Base-by-base conservation (phyloP, 53 echinoderm and acorn worm genomes). In the Echinarachnius parma region DNA sequence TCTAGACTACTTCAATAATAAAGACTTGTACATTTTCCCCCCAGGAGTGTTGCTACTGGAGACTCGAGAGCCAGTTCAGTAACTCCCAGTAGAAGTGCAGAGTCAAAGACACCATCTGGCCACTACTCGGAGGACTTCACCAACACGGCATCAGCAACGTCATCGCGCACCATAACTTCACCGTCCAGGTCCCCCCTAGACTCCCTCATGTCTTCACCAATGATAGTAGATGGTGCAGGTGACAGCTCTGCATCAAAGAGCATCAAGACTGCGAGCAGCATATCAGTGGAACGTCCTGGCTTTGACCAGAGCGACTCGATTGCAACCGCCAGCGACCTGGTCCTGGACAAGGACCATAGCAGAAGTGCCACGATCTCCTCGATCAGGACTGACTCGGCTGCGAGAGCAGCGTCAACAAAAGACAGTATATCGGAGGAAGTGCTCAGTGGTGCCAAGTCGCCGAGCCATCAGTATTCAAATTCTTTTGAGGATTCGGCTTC, bases 41-140 rank as follows among this genome's bases (percentile, higher is more conserved):
- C 10, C 27, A 61, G 68, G 21, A 64, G 63, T 63, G 23, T 75
- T n/a, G 75, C 48, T 19, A 33, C 49, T 4, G 75, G 75, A 25
- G 31, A 29, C 28, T 75, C 58, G 46, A 29, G 49, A 11, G 31
- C 60, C 3, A 59, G 44, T 30, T 60, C 75, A 14, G n/a, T 28
- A 44, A 46, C 59, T 28, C 75, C 59, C 19, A 77, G 72, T 44
- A 46, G 60, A 9, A 81, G 78, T 54, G 19, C 46, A 35, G 79
- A 39, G 26, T 52, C 60, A 4, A 37, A 50, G 53, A 71, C 82
- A 19, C 69, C 65, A 19, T 53, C 83, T 21, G 83, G 83, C 13
- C 77, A 83, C 31, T 93, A 93, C 58, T 77, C 86, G 0, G 89
- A 93, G 31, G 93, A 93, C 66, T 93, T 93, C 57, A 89, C 80